Percentiles rank a stretch among this genome's conserved stretches.
Conservation (phyloP, 2,797 vertebrate species). For the Rhyacichthys aspro region DNA sequence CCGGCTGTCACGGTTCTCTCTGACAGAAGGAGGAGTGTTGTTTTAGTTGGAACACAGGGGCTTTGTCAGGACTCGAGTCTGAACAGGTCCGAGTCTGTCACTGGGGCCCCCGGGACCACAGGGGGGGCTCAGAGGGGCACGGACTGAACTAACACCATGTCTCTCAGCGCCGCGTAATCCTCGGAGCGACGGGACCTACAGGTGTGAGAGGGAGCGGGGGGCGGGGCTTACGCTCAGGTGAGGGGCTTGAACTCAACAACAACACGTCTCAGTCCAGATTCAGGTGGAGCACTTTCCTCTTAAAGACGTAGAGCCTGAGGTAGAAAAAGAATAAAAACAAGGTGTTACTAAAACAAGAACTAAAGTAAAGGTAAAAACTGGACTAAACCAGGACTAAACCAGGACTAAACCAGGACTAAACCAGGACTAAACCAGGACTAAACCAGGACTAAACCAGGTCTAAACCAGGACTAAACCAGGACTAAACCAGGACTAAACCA, state of each 20-base stretch:
- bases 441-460: too few relatives aligned
- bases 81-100: slow-evolving; percentile 25
- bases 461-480: too few relatives aligned
- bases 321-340: too few relatives aligned
- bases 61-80: background rate
- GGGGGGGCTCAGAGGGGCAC: slow-evolving; percentile 45
- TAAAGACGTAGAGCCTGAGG: too few relatives aligned
- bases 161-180: slow-evolving; percentile 66
- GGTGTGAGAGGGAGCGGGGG: background rate
- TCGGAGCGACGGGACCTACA: background rate
- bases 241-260: background rate
- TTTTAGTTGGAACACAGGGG: background rate
- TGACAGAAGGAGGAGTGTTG: background rate
- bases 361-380: too few relatives aligned
- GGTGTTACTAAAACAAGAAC: too few relatives aligned
- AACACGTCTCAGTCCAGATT: too few relatives aligned
- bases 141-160: slow-evolving; percentile 22
- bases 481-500: too few relatives aligned
- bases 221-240: background rate
- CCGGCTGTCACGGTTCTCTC: background rate
- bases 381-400: too few relatives aligned
- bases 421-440: too few relatives aligned
- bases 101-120: background rate
- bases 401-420: too few relatives aligned
- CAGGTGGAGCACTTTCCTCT: too few relatives aligned